Conservation (phyloP, 2,113 vertebrate species). For the Centropus bengalensis region DNA sequence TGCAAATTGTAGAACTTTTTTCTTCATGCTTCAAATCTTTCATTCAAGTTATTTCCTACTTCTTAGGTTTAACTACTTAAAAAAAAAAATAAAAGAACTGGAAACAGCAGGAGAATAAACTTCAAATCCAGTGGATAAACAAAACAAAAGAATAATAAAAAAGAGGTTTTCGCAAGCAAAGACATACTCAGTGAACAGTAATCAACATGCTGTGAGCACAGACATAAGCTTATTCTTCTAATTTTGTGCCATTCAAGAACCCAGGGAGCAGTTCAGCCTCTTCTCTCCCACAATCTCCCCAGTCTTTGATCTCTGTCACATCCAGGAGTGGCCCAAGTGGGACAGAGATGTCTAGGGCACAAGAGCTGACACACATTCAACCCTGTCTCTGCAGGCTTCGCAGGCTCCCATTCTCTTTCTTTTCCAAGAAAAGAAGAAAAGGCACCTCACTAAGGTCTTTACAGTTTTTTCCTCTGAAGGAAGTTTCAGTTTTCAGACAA, state of each 20-base stretch:
- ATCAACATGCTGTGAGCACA: background rate
- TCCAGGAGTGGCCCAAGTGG: background rate
- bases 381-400: background rate
- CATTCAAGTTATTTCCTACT: background rate
- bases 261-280: background rate
- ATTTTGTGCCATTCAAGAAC: background rate
- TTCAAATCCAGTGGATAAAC: background rate
- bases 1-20: background rate
- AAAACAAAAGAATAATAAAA: background rate
- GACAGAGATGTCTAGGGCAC: background rate
- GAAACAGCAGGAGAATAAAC: background rate
- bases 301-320: background rate
- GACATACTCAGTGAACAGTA: background rate
- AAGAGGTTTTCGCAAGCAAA: background rate
- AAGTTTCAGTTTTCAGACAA: background rate
- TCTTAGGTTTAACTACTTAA: background rate
- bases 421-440: background rate
- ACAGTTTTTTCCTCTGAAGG: background rate
- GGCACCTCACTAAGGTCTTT: background rate
- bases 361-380: background rate
- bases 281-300: background rate
- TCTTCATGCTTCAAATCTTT: background rate
- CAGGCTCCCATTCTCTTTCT: background rate
- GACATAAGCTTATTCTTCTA: background rate
- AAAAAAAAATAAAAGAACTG: background rate